Evolutionary conservation across 2,888 invertebrate species (phyloP).

Genomic region (Sarcophaga carnaria): DNA sequence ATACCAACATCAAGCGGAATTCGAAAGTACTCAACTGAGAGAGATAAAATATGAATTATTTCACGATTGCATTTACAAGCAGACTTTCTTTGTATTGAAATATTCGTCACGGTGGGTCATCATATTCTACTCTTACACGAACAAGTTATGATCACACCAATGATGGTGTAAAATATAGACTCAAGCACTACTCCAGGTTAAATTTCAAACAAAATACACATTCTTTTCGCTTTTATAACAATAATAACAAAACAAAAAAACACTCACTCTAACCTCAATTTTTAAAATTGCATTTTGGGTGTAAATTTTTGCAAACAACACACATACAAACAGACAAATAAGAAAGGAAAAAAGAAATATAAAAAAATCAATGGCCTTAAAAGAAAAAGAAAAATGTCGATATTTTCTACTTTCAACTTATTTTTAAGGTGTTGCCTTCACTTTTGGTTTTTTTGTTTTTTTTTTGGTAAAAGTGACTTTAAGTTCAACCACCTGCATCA

Average conservation of each 20-base stretch:
- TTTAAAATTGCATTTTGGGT: slow-evolving; percentile 24
- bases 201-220: background rate
- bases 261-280: slow-evolving; percentile 41
- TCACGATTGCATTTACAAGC: no score
- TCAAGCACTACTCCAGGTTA: background rate
- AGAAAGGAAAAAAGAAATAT: background rate
- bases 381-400: slow-evolving; percentile 21
- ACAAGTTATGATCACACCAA: no score
- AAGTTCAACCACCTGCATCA: background rate
- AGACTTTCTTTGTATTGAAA: no score
- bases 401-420: background rate
- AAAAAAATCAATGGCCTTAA: slow-evolving; percentile 56
- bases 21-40: no score
- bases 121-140: no score
- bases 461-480: background rate
- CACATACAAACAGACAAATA: no score
- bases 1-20: no score
- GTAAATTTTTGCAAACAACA: background rate
- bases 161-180: no score
- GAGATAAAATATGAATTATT: no score
- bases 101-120: no score
- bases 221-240: background rate
- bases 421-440: slow-evolving; percentile 48
- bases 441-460: no score
- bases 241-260: background rate